These are phyloP conservation scores for Oscheius sp. DNA, from an alignment of 1,140 invertebrate genomes.

Conservation along the genomic window DNA sequence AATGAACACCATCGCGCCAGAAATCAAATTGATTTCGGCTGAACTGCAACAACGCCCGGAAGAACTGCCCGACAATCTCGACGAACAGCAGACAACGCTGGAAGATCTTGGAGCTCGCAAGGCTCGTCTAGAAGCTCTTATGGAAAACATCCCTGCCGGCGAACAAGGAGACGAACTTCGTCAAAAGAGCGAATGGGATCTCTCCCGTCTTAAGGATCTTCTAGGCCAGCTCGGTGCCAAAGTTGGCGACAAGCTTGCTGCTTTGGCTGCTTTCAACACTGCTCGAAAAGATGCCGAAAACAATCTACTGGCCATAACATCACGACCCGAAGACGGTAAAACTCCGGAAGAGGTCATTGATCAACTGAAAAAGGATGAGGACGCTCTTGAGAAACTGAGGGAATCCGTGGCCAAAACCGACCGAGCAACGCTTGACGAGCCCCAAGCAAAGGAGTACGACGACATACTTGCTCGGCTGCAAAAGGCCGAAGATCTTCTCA, in stretches of 20 bases:
- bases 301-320: conserved; percentile 20
- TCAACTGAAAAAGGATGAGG: conserved; percentile 14
- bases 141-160: conserved; percentile 41
- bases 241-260: conserved; percentile 52
- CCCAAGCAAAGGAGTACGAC: conserved; percentile 13
- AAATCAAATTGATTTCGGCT: conserved; percentile 21
- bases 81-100: conserved; percentile 41
- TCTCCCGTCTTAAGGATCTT: conserved; percentile 45
- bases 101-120: conserved; percentile 40
- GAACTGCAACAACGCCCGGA: conserved; percentile 15
- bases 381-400: conserved; percentile 12
- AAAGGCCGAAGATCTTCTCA: conserved; percentile 1
- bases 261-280: conserved; percentile 45
- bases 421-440: conserved; percentile 7
- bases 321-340: neutral
- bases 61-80: conserved; percentile 33
- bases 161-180: conserved; percentile 43
- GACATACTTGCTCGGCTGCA: conserved; percentile 8
- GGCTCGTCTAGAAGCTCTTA: conserved; percentile 42
- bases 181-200: conserved; percentile 44
- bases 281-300: conserved; percentile 41
- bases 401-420: neutral
- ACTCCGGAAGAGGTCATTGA: conserved; percentile 10
- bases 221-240: conserved; percentile 43
- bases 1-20: conserved; percentile 25